phyloP scores from a whole-genome alignment of 2,797 vertebrate species.

The Neosilurus hyrtlii region DNA sequence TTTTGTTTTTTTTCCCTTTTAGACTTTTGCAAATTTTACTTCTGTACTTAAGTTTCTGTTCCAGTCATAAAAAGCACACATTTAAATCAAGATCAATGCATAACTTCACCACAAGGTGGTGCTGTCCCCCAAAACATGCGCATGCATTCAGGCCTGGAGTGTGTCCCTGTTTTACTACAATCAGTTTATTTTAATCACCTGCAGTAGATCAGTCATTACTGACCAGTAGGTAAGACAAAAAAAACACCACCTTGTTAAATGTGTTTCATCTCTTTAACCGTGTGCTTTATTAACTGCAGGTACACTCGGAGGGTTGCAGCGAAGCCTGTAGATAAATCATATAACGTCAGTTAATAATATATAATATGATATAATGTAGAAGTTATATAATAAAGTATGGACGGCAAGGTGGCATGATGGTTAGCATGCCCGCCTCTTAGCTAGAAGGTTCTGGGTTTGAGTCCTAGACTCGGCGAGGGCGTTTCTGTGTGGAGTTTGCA shows the following conservation, averaged over 20 bases:
- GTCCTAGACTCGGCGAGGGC: too few relatives aligned
- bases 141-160: neutral
- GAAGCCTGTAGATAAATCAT: too few relatives aligned
- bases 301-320: neutral
- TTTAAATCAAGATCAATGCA: neutral
- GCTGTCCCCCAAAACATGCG: constrained; percentile 1
- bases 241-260: too few relatives aligned
- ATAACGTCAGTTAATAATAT: too few relatives aligned
- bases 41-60: neutral
- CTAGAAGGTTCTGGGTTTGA: too few relatives aligned
- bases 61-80: neutral
- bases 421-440: too few relatives aligned
- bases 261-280: neutral
- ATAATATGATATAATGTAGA: too few relatives aligned
- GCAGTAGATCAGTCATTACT: neutral
- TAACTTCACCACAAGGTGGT: constrained; percentile 37
- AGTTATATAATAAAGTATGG: too few relatives aligned
- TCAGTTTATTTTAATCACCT: neutral
- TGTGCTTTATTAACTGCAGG: neutral
- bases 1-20: neutral
- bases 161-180: neutral
- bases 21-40: neutral
- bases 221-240: neutral
- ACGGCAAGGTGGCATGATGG: too few relatives aligned
- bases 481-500: too few relatives aligned